Conservation (phyloP, 2,797 vertebrate genomes). For the Meriones psammophilus region DNA sequence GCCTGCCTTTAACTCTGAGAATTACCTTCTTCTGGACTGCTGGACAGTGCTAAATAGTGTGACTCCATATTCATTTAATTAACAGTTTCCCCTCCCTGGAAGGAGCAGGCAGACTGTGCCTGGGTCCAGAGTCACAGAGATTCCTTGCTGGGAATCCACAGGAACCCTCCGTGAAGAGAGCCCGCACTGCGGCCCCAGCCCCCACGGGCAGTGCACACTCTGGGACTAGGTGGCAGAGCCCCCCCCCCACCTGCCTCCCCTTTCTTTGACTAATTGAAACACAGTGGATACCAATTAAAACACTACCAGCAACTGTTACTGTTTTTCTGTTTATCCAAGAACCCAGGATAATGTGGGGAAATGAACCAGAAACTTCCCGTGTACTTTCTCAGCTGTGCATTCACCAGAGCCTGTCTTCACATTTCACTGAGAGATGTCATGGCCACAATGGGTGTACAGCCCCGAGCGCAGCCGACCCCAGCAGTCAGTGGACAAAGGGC, state of each 20-base stretch:
- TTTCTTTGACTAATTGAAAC: conserved; percentile 73
- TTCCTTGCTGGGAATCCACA: neutral
- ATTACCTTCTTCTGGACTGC: neutral
- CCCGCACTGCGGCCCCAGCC: neutral
- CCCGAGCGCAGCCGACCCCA: rapidly evolving
- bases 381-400: rapidly evolving
- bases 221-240: neutral
- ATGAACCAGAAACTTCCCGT: conserved; percentile 53
- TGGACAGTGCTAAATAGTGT: rapidly evolving
- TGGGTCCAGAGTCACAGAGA: rapidly evolving
- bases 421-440: rapidly evolving
- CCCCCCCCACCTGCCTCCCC: conserved; percentile 25
- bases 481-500: no score
- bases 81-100: neutral
- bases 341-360: neutral
- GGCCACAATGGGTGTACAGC: rapidly evolving
- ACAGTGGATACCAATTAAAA: conserved; percentile 58
- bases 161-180: rapidly evolving
- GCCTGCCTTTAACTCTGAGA: neutral
- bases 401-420: neutral
- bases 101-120: rapidly evolving
- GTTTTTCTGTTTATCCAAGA: conserved; percentile 53
- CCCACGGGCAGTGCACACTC: neutral
- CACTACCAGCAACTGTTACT: conserved; percentile 16
- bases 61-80: rapidly evolving